Conservation (phyloP, 2,113 vertebrate species). For the Oceanodroma tethys region DNA sequence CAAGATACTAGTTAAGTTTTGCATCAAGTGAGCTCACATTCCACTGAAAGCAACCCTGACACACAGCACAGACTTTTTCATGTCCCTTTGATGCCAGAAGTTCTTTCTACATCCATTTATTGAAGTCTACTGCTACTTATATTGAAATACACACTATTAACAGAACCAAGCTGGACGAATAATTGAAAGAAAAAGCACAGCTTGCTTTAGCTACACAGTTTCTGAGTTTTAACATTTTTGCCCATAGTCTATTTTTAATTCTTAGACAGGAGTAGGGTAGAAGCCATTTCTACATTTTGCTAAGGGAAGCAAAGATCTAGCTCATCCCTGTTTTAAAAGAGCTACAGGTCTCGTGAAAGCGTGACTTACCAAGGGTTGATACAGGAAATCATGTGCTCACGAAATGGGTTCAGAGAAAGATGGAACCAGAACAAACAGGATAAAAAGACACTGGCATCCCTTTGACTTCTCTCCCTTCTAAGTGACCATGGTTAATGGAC, state of each 20-base stretch:
- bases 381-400: background rate
- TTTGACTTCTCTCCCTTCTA: background rate
- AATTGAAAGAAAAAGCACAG: background rate
- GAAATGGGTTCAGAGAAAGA: background rate
- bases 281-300: background rate
- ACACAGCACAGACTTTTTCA: background rate
- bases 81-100: background rate
- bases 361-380: background rate
- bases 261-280: background rate
- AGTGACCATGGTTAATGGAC: background rate
- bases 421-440: background rate
- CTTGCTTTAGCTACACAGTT: background rate
- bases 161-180: background rate
- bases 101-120: background rate
- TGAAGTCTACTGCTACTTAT: background rate
- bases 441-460: background rate
- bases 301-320: background rate
- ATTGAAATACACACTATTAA: background rate
- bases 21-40: background rate
- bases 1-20: constrained; percentile 27
- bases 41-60: constrained; percentile 3
- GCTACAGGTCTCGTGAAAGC: background rate
- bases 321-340: background rate
- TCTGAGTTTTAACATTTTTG: background rate
- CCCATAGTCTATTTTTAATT: background rate